phyloP scores from a whole-genome alignment of 2,888 invertebrate genomes.

The Caenorhabditis parvicauda region DNA sequence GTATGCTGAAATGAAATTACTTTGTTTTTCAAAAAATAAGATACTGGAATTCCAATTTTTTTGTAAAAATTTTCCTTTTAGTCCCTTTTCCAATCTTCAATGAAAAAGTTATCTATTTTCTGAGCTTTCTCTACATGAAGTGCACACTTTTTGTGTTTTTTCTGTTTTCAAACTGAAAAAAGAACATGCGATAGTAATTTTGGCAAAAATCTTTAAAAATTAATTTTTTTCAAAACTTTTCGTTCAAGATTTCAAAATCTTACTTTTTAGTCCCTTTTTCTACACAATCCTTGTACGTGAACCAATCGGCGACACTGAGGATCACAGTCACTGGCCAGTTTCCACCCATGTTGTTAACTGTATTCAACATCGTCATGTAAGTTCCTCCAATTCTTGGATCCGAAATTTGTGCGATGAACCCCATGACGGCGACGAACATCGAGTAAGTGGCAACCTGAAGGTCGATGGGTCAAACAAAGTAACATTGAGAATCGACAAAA shows the following conservation, averaged over 20 bases:
- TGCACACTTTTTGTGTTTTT: no score
- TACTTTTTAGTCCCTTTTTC: slow-evolving; percentile 48
- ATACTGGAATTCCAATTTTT: not conserved
- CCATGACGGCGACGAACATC: slow-evolving; percentile 96
- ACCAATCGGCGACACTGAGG: slow-evolving; percentile 54
- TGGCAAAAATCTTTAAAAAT: slow-evolving; percentile 4
- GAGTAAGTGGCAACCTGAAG: slow-evolving; percentile 83
- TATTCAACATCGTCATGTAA: slow-evolving; percentile 97
- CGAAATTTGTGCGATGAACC: slow-evolving; percentile 93
- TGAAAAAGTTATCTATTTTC: not conserved
- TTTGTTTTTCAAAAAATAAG: not conserved
- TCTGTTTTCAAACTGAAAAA: no score
- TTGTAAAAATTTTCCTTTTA: no score
- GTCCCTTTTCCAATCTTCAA: no score
- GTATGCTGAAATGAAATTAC: slow-evolving; percentile 51
- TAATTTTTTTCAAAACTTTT: not conserved
- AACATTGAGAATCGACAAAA: not conserved
- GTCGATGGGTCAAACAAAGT: not conserved
- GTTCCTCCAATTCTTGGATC: slow-evolving; percentile 93
- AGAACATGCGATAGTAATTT: slow-evolving; percentile 11
- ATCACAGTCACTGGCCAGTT: slow-evolving; percentile 78
- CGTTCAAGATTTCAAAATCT: slow-evolving; percentile 7
- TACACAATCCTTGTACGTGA: slow-evolving; percentile 60
- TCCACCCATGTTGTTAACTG: slow-evolving; percentile 90
- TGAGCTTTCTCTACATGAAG: no score